These are phyloP conservation scores for Seira ritae DNA, from an alignment of 2,888 invertebrate species.

Conservation along the genomic window DNA sequence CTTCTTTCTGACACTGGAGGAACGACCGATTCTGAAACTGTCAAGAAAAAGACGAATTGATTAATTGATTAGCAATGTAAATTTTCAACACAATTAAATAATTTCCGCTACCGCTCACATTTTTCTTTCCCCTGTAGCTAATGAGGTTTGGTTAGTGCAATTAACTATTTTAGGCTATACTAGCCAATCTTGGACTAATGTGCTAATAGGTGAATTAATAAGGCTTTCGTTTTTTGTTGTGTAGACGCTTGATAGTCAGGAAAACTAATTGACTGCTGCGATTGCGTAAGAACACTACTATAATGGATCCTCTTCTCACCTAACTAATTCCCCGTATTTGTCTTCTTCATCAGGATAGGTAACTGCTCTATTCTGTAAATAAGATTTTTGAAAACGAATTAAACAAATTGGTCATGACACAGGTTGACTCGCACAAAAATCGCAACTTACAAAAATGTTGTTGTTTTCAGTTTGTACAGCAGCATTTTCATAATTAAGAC, in stretches of 20 bases:
- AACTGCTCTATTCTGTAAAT: constrained; percentile 59
- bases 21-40: constrained; percentile 63
- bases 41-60: constrained; percentile 8
- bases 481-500: constrained; percentile 57
- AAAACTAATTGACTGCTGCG: neutral
- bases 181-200: neutral
- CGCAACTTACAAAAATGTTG: constrained; percentile 58
- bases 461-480: constrained; percentile 69
- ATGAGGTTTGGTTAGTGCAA: neutral
- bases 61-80: no score
- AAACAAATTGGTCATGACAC: no score
- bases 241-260: neutral
- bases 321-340: constrained; percentile 68
- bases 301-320: constrained; percentile 44
- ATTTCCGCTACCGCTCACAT: neutral
- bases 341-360: constrained; percentile 66
- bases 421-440: neutral
- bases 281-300: neutral
- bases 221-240: no score
- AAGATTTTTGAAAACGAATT: no score
- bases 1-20: constrained; percentile 48
- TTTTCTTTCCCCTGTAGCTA: neutral
- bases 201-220: no score
- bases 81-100: no score
- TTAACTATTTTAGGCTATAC: neutral